A percentile compares a stretch with the other conserved stretches of the same genome.
These are phyloP conservation scores for Vanessa tameamea DNA, from an alignment of 1,140 invertebrate species.

Conservation along the genomic window DNA sequence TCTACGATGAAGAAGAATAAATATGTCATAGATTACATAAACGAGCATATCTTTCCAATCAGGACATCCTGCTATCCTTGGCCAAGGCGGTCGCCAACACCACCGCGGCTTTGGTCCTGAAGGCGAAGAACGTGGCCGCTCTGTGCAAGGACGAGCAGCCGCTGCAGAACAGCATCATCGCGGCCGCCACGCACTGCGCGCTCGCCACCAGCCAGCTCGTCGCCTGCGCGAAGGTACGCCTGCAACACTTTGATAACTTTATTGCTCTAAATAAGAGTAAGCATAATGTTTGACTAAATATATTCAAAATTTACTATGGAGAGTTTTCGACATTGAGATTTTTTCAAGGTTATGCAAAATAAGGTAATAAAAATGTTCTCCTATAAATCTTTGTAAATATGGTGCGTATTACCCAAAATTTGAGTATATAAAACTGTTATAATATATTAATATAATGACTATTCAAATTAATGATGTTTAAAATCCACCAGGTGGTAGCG, in stretches of 20 bases:
- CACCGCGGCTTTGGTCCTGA: slow-evolving; percentile 95
- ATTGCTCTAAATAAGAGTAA: too few relatives aligned
- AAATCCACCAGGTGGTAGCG: slow-evolving; percentile 84
- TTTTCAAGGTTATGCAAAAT: too few relatives aligned
- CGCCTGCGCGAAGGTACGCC: slow-evolving; percentile 94
- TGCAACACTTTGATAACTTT: not conserved
- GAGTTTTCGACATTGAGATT: too few relatives aligned
- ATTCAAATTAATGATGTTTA: too few relatives aligned
- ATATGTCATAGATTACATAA: too few relatives aligned
- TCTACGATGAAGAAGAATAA: too few relatives aligned
- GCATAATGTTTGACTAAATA: too few relatives aligned
- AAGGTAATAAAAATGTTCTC: too few relatives aligned
- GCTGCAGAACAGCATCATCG: slow-evolving; percentile 94
- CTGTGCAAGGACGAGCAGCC: slow-evolving; percentile 88
- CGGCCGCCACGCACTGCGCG: slow-evolving; percentile 97
- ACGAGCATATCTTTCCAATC: slow-evolving; percentile 24
- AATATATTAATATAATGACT: not conserved
- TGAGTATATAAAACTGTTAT: too few relatives aligned
- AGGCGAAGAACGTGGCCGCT: slow-evolving; percentile 96
- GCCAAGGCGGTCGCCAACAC: slow-evolving; percentile 98
- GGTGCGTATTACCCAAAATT: too few relatives aligned
- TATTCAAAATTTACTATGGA: too few relatives aligned
- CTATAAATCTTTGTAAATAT: too few relatives aligned
- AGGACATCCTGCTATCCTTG: slow-evolving; percentile 92
- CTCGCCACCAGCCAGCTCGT: slow-evolving; percentile 98